phyloP scores from a whole-genome alignment of 2,113 vertebrate species.

The Percopsis transmontana region DNA sequence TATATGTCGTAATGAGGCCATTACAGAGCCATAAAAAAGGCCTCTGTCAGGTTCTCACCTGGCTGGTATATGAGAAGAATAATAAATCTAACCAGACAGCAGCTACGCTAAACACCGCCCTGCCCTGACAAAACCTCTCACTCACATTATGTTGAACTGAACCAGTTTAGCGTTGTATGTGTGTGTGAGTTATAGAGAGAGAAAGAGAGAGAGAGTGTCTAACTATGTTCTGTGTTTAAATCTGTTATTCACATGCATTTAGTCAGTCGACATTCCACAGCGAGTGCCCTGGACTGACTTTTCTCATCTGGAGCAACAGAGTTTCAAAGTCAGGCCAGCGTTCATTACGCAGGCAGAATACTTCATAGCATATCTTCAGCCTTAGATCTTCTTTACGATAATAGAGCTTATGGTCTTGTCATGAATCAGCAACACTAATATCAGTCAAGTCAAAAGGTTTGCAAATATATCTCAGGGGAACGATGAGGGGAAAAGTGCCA shows the following conservation, averaged over 20 bases:
- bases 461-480: conserved; percentile 14
- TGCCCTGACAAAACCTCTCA: conserved; percentile 16
- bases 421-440: conserved; percentile 23
- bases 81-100: conserved; percentile 13
- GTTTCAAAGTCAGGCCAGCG: conserved; percentile 1
- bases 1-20: conserved; percentile 20
- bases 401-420: neutral
- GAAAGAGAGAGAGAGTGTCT: too few species aligned
- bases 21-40: conserved; percentile 36
- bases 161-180: neutral
- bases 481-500: neutral
- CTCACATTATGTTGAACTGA: conserved; percentile 16
- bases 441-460: conserved; percentile 29
- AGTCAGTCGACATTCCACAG: neutral
- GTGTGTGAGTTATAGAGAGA: neutral
- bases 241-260: conserved; percentile 19
- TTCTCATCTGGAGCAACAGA: conserved; percentile 12
- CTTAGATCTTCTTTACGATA: conserved; percentile 5
- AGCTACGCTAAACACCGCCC: conserved; percentile 3
- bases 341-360: neutral
- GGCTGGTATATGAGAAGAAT: conserved; percentile 24
- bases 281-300: conserved; percentile 11
- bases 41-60: conserved; percentile 17
- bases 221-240: neutral
- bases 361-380: neutral